Percentiles rank a stretch among this genome's conserved stretches.
Conservation (phyloP, 1,140 invertebrate species). For the Drosophila cardini region DNA sequence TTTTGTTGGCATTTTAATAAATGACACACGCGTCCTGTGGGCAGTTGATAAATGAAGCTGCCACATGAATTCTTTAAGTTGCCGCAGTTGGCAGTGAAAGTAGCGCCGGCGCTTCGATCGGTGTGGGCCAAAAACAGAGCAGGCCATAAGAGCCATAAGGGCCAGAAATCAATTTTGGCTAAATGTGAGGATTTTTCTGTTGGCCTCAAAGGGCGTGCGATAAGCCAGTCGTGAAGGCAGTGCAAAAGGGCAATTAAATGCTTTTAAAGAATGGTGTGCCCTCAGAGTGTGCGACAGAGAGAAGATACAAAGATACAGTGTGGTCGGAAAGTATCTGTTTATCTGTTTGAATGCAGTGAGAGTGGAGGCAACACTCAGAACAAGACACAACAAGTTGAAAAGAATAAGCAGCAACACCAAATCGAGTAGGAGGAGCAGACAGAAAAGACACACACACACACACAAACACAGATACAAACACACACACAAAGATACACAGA, state of each 20-base stretch:
- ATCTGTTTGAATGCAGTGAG: conserved; percentile 60
- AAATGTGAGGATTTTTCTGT: conserved; percentile 48
- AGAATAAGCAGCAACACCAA: conserved; percentile 51
- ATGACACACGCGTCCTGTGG: conserved; percentile 64
- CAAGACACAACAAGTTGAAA: conserved; percentile 48
- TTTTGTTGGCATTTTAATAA: conserved; percentile 48
- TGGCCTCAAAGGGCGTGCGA: conserved; percentile 59
- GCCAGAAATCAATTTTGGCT: conserved; percentile 5
- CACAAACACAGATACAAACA: conserved; percentile 9
- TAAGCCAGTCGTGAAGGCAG: conserved; percentile 58
- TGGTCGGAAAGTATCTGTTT: conserved; percentile 51
- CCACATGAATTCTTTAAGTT: conserved; percentile 46
- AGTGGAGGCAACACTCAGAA: conserved; percentile 23
- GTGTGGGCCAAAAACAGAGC: conserved; percentile 42
- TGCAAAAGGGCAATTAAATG: conserved; percentile 76
- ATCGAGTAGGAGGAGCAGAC: conserved; percentile 52
- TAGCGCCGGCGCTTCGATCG: conserved; percentile 60
- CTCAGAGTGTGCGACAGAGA: conserved; percentile 22
- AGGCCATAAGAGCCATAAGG: conserved; percentile 23
- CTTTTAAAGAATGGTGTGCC: conserved; percentile 65
- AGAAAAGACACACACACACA: conserved; percentile 34
- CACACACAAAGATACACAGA: conserved; percentile 2
- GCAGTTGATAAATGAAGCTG: conserved; percentile 74
- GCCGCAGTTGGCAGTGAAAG: conserved; percentile 63
- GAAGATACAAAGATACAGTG: conserved; percentile 10